Evolutionary conservation across 2,888 invertebrate genomes (phyloP), one percentile per base, ranked within the genome.

Genomic region (Sinelater perroti): DNA sequence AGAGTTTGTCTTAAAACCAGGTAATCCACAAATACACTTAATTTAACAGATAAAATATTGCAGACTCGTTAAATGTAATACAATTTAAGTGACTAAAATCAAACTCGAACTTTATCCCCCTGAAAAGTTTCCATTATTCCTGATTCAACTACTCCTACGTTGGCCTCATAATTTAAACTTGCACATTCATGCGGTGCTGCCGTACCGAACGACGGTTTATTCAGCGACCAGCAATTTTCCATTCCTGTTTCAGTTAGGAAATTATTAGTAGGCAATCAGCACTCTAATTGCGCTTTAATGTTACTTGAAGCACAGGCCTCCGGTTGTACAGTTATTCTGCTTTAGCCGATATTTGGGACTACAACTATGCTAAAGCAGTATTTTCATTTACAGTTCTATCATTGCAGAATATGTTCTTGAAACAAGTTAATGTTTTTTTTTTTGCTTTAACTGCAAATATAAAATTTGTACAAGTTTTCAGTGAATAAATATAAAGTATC

Each of bases 161-260:
- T 13, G 11, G 7, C 11, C 14, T 20, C 40, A 10, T 24, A 40
- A 20, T 8, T 16, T 18, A 35, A 6, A 13, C 6, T 2, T 6
- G 14, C 24, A 40, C 14, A 40, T 24, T 40, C 21, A 24, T 24
- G 40, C 20, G 38, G 18, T 21, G 13, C 14, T 3, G 8, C 24
- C 18, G 14, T 8, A 24, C 24, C 2, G 2, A 40, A 10, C 13
- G 13, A 40, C 21, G 21, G 40, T 40, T 24, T 40, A 20, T 40
- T 40, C 24, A 40, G 24, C 14, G 13, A 11, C 40, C 40, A 14
- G 14, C 16, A 24, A 40, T 40, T 40, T 40, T 14, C 13, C 24
- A n/a, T 20, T 14, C 24, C 4, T 14, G 14, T 26, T 24, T n/a
- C 10, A 20, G 8, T 20, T 40, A 13, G 7, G 13, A 2, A 11